Evolutionary conservation across 2,113 vertebrate species (phyloP).

Genomic region (Herpetotheres cachinnans): DNA sequence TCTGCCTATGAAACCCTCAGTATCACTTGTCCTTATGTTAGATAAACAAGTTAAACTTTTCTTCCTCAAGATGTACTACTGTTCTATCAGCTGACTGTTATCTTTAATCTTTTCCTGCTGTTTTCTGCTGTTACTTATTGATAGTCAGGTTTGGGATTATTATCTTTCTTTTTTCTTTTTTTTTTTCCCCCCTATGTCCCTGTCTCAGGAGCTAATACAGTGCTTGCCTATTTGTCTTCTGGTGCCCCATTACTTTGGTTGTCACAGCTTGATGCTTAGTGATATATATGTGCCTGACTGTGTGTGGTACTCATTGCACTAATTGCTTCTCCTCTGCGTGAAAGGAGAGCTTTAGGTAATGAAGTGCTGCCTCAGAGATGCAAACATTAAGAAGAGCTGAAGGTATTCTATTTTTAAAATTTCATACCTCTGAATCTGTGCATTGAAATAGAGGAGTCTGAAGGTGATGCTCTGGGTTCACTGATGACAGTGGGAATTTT

Average conservation of each 20-base stretch:
- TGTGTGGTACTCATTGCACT: background rate
- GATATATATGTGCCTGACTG: background rate
- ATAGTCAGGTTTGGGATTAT: background rate
- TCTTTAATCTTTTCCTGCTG: background rate
- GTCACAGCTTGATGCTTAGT: background rate
- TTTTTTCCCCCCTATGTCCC: background rate
- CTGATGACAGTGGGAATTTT: background rate
- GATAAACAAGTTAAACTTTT: background rate
- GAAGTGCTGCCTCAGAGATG: background rate
- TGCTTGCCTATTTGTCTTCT: background rate
- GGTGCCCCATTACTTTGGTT: background rate
- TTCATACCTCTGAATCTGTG: background rate
- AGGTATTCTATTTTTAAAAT: background rate
- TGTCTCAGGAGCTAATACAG: background rate
- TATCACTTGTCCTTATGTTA: background rate
- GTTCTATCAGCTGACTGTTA: background rate
- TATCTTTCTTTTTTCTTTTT: background rate
- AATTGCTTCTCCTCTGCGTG: background rate
- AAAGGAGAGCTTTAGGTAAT: background rate
- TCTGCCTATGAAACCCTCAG: background rate
- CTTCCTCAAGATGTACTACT: background rate
- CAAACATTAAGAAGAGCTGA: background rate
- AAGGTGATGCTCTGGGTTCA: background rate
- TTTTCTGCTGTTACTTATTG: background rate
- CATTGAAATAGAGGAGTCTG: background rate